Evolutionary conservation across 2,888 invertebrate species (phyloP).

Genomic region (Cephonodes hylas): DNA sequence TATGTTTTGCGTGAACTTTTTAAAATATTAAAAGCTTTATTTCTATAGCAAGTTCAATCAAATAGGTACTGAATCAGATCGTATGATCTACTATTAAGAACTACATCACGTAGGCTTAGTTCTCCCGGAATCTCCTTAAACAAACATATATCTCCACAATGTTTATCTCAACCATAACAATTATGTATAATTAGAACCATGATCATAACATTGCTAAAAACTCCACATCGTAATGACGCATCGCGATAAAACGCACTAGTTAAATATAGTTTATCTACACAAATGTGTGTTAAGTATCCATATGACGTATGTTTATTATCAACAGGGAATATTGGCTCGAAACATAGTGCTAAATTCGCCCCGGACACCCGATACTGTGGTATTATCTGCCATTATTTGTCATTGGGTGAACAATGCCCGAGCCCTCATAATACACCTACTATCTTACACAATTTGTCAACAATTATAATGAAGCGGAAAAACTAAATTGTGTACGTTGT

Average conservation of each 20-base stretch:
- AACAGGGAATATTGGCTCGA: constrained; percentile 75
- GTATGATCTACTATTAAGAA: too few species aligned
- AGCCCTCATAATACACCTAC: constrained; percentile 53
- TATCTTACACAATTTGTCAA: constrained; percentile 72
- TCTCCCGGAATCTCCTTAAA: too few species aligned
- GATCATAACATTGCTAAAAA: not conserved
- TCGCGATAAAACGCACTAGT: not conserved
- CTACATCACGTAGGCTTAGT: too few species aligned
- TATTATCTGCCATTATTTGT: constrained; percentile 80
- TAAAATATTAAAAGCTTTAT: not conserved
- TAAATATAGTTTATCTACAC: constrained; percentile 20
- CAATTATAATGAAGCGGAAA: constrained; percentile 49
- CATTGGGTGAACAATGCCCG: constrained; percentile 73
- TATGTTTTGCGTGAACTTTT: too few species aligned
- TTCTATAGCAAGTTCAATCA: not conserved
- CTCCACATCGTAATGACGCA: not conserved
- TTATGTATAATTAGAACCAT: not conserved
- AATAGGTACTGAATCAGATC: too few species aligned
- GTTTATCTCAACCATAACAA: too few species aligned
- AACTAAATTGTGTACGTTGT: not conserved
- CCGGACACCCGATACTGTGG: constrained; percentile 75
- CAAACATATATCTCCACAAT: too few species aligned
- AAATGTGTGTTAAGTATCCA: constrained; percentile 21
- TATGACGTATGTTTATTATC: constrained; percentile 73
- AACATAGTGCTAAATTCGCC: constrained; percentile 73